Conservation (phyloP, 2,888 invertebrate genomes). For the Apotomis turbidana region DNA sequence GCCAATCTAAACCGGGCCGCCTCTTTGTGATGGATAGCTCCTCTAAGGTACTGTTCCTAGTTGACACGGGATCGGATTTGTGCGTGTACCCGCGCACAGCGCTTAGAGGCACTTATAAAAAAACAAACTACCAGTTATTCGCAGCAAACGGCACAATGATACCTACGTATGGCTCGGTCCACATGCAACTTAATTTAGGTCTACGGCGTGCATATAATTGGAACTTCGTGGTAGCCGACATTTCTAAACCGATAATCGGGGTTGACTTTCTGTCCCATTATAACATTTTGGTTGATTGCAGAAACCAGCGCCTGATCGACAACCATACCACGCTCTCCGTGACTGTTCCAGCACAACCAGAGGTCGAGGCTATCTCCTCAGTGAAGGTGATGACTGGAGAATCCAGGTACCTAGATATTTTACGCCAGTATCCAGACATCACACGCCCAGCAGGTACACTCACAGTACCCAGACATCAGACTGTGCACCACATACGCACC, state of each 20-base stretch:
- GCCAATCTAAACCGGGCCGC: no score
- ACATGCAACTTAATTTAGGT: slow-evolving; percentile 2
- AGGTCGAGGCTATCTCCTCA: background rate
- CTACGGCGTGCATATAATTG: background rate
- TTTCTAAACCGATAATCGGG: slow-evolving; percentile 45
- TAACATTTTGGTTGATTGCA: slow-evolving; percentile 12
- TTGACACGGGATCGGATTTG: no score
- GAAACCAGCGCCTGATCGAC: slow-evolving; percentile 7
- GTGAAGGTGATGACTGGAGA: slow-evolving; percentile 29
- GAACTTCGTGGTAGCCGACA: slow-evolving; percentile 8
- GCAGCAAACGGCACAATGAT: slow-evolving; percentile 15
- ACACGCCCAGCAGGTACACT: slow-evolving; percentile 42
- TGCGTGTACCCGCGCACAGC: background rate
- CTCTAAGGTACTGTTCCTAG: no score
- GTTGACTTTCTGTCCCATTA: slow-evolving; percentile 32
- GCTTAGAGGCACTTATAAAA: slow-evolving; percentile 41
- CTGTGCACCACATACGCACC: slow-evolving; percentile 49
- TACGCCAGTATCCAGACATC: slow-evolving; percentile 40
- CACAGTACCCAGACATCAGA: slow-evolving; percentile 46
- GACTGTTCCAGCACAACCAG: background rate
- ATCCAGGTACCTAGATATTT: slow-evolving; percentile 16
- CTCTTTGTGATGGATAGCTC: no score
- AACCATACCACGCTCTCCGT: background rate
- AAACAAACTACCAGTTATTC: slow-evolving; percentile 1
- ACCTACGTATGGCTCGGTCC: slow-evolving; percentile 7